Evolutionary conservation across 2,113 vertebrate genomes (phyloP), one percentile per base, ranked within the genome.

Genomic region (Phoxinus phoxinus): DNA sequence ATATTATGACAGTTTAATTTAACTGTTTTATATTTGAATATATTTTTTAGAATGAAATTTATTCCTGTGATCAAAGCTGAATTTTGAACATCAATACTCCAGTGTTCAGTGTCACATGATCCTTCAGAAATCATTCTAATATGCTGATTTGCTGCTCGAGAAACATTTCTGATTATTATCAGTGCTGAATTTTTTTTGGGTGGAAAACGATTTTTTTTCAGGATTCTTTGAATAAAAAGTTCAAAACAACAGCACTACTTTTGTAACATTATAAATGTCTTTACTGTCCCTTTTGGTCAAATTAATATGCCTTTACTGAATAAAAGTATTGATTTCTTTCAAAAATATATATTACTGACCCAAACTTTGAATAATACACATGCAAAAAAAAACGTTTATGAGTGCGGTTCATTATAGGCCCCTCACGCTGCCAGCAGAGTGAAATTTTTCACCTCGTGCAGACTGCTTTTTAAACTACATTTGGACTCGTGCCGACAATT

Each of bases 401-500:
- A 91, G 90, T 88, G 89, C 88, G 86, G 89, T 96, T 95, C 92
- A 95, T 96, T 95, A 95, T 95, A 92, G 97, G 93, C 96, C 94
- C 94, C 91, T 89, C 91, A 91, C 91, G 91, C 90, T 89, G 90
- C 96, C 96, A 95, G 95, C 94, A 94, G 97, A 96, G 97, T 97
- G 96, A 96, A 95, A 27, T 51, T 98, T 98, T 98, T 97, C 97
- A 99, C 97, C 97, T 97, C 96, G 96, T 96, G 96, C 97, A 98
- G 96, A 97, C 97, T 98, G 97, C 96, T 97, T 97, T 97, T 63
- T 75, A 96, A 97, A 98, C 95, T 97, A 96, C 96, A 97, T 97
- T 98, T 99, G 98, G 98, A 98, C 94, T 95, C 92, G 96, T 97
- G 98, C 98, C 97, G 98, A 97, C 97, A 98, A 98, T 99, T 97